A percentile compares a stretch with the other conserved stretches of the same genome.
Evolutionary conservation across 2,888 invertebrate species (phyloP).

Genomic region (Mythimna impura): DNA sequence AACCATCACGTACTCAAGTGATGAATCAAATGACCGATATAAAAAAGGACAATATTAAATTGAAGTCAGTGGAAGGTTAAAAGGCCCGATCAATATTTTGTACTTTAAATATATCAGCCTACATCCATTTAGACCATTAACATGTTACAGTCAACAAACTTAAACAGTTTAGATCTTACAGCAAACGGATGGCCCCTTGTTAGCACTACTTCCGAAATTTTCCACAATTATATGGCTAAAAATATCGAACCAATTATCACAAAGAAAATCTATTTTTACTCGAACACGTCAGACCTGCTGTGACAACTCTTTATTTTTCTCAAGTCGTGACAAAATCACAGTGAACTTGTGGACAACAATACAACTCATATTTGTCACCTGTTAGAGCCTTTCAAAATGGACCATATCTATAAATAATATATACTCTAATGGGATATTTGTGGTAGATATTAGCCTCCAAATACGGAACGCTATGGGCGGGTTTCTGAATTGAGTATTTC

Average conservation of each 20-base stretch:
- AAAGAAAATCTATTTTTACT: constrained; percentile 48
- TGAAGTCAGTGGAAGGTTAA: constrained; percentile 30
- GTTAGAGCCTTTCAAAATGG: constrained; percentile 31
- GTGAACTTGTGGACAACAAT: constrained; percentile 28
- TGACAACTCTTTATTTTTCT: constrained; percentile 46
- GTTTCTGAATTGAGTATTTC: too few species aligned
- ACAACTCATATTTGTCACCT: constrained; percentile 31
- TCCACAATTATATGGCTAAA: constrained; percentile 45
- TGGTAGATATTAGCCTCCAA: constrained; percentile 10
- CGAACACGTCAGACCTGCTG: constrained; percentile 35
- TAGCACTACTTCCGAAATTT: constrained; percentile 43
- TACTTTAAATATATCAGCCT: constrained; percentile 17
- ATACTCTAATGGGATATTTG: constrained; percentile 22
- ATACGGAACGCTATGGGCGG: neutral
- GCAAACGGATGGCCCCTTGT: constrained; percentile 4
- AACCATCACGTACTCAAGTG: neutral
- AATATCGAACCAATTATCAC: constrained; percentile 49
- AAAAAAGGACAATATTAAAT: constrained; percentile 10
- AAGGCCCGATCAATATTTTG: constrained; percentile 41
- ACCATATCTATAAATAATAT: constrained; percentile 43
- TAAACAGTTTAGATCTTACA: constrained; percentile 25
- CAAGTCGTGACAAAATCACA: constrained; percentile 51
- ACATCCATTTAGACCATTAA: constrained; percentile 30
- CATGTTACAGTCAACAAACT: constrained; percentile 8
- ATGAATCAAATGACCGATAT: constrained; percentile 9